phyloP scores from a whole-genome alignment of 2,888 invertebrate species.

The Seira musarum region DNA sequence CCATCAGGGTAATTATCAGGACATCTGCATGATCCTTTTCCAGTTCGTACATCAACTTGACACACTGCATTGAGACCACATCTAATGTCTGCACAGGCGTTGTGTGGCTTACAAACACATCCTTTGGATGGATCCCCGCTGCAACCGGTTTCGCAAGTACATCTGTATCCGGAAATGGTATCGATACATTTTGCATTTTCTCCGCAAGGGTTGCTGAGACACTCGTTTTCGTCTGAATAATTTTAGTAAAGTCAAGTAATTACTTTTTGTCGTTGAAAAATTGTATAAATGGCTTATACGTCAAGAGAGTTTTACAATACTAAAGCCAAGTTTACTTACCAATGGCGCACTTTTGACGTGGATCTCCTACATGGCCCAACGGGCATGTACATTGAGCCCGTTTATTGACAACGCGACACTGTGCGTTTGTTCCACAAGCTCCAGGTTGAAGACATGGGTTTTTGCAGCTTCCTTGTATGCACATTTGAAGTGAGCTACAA shows the following conservation, averaged over 20 bases:
- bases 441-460: conserved; percentile 86
- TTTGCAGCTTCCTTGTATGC: conserved; percentile 81
- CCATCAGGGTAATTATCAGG: conserved; percentile 87
- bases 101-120: conserved; percentile 82
- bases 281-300: background rate
- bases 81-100: conserved; percentile 84
- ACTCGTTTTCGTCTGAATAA: conserved; percentile 78
- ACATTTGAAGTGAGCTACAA: conserved; percentile 84
- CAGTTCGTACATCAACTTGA: conserved; percentile 76
- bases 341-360: conserved; percentile 80
- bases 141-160: conserved; percentile 85
- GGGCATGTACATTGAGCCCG: conserved; percentile 85
- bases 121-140: conserved; percentile 84
- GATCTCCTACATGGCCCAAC: conserved; percentile 82
- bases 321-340: conserved; percentile 71
- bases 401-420: conserved; percentile 85
- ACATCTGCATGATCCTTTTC: conserved; percentile 80
- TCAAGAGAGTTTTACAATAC: conserved; percentile 52
- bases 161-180: conserved; percentile 80
- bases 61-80: conserved; percentile 90
- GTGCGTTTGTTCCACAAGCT: conserved; percentile 79
- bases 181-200: conserved; percentile 87
- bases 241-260: too few species aligned
- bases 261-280: background rate
- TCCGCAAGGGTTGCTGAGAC: conserved; percentile 88